Evolutionary conservation across 2,113 vertebrate genomes (phyloP).

Genomic region (Silurus meridionalis): DNA sequence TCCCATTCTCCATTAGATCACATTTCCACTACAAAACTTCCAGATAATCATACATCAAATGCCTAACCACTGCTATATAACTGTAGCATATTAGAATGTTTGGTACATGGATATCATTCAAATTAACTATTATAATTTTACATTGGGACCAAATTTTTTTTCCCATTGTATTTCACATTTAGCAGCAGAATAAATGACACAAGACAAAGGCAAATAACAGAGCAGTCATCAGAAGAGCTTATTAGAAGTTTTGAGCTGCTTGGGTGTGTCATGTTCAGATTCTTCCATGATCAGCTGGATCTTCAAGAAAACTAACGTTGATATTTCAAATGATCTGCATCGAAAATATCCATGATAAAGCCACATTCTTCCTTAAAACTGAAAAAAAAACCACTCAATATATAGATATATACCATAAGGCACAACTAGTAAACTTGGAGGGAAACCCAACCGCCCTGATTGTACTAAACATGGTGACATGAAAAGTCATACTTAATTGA

Average conservation of each 20-base stretch:
- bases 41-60: background rate
- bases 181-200: background rate
- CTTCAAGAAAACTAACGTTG: background rate
- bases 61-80: background rate
- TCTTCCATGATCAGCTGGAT: background rate
- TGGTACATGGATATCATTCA: background rate
- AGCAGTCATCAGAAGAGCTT: background rate
- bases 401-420: background rate
- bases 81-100: background rate
- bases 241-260: background rate
- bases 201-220: background rate
- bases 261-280: background rate
- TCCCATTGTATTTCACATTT: background rate
- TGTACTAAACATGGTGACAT: background rate
- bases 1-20: background rate
- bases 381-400: no score
- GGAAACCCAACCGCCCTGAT: background rate
- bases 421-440: background rate
- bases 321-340: background rate
- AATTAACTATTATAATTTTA: background rate
- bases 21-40: background rate
- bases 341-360: background rate
- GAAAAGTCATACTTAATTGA: background rate
- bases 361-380: background rate
- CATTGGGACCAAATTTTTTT: background rate